phyloP scores from a whole-genome alignment of 2,113 vertebrate species.

The Herpetotheres cachinnans region DNA sequence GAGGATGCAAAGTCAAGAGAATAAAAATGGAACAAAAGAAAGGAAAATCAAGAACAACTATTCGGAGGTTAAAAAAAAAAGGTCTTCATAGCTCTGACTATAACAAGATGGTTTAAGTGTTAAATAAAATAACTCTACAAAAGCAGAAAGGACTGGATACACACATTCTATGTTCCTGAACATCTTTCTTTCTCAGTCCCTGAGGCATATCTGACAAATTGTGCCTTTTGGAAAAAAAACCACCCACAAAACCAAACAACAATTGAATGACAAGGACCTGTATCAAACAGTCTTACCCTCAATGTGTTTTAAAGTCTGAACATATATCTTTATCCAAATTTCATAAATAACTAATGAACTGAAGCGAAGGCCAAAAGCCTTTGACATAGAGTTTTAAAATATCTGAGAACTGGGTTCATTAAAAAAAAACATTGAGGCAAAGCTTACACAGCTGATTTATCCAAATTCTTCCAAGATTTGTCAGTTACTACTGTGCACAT shows the following conservation, averaged over 20 bases:
- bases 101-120: neutral
- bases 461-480: neutral
- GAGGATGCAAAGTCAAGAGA: neutral
- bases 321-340: neutral
- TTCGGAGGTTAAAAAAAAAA: neutral
- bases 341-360: neutral
- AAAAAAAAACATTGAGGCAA: neutral
- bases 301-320: neutral
- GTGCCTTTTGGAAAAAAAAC: neutral
- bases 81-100: neutral
- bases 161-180: neutral
- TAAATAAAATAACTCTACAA: neutral
- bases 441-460: neutral
- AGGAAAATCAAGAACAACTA: neutral
- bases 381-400: neutral
- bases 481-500: neutral
- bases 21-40: neutral
- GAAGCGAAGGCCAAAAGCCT: neutral
- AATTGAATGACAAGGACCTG: neutral
- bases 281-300: neutral
- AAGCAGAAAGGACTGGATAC: neutral
- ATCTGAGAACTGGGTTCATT: neutral
- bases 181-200: neutral
- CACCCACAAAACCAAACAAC: neutral
- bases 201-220: neutral